Evolutionary conservation across 1,140 invertebrate species (phyloP), one percentile per base, ranked within the genome.

Genomic region (Piezodorus guildinii): DNA sequence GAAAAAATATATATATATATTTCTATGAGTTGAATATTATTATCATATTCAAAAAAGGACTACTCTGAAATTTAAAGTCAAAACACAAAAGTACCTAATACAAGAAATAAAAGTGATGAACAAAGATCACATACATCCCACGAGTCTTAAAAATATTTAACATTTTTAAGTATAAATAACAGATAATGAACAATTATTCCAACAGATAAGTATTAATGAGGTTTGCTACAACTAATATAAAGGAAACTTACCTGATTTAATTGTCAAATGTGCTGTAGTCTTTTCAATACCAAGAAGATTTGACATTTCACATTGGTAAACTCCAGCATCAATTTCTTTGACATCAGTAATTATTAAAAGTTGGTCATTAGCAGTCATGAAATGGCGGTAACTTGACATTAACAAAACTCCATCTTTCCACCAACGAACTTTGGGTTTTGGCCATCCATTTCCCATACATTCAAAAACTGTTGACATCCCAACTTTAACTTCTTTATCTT

Each of bases 341-440:
- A 87, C 86, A 70, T 89, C 84, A 19, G 91, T 84, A 67, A 96
- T 94, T 30, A 96, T 85, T 30, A 97, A 75, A 19, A 95, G 74
- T 72, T 94, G 90, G 77, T 91, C 84, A 73, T 90, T 86, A 34
- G 84, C 85, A 0, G 90, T 88, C 64, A 94, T 89, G 72, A 89
- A 93, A 72, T 88, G 83, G 66, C 81, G 78, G 45, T 69, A 60
- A 0, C 86, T 85, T 30, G 79, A 75, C n/a, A 79, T 75, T 21
- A 96, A 77, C 1, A 83, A 79, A 62, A 81, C 78, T 25, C 85
- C 86, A 76, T 96, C 87, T 78, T 96, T 96, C 16, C 81, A 81
- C 94, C 94, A 98, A 14, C 81, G 82, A n/a, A 96, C 77, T 63
- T 84, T 84, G 8, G 94, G 92, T 72, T 87, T 86, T 4, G 93